Evolutionary conservation across 2,888 invertebrate species (phyloP), one percentile per base, ranked within the genome.

Genomic region (Eristalis arbustorum): DNA sequence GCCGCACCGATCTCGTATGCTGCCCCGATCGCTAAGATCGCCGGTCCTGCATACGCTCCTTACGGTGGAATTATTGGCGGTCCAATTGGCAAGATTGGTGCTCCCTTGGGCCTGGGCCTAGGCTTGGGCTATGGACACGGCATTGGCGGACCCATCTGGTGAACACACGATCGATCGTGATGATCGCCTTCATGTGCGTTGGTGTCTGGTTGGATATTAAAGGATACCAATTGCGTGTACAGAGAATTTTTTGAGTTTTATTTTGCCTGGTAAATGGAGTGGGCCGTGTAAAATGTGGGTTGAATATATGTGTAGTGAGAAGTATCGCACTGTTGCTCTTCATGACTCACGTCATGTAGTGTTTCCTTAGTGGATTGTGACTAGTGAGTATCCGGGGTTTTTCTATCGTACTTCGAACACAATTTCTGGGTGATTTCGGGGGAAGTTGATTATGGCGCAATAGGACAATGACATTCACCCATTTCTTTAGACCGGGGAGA

Each of bases 1-100:
- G 31, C 85, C 18, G 88, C 88, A 25, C 88, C 89, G 64, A 81
- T 89, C 63, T 84, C 88, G 0, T 88, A 88, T 23, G 91, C 18
- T 8, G 89, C 89, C 0, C 90, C 89, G 22, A 87, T 89, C 18
- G 25, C 88, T 14, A 89, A 90, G 72, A 88, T 88, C 66, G 90
- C 90, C 67, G 84, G 88, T 3, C 89, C 88, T 40, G 89, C 89
- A 6, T 78, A 89, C 37, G 79, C 88, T 8, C 88, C 90, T 23
- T 88, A 84, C 23, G 89, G 90, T 37, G 75, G 75, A 28, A 64
- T 63, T 62, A 8, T 80, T 31, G 90, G 91, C n/a, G 79, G 90
- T 3, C 89, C 90, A 59, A 57, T 93, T 92, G 31, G 92, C 22
- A 69, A 88, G 57, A 83, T 90, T 89, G 91, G 91, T 80, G 89